phyloP scores from a whole-genome alignment of 2,888 invertebrate species.

The Xanthia icteritia region DNA sequence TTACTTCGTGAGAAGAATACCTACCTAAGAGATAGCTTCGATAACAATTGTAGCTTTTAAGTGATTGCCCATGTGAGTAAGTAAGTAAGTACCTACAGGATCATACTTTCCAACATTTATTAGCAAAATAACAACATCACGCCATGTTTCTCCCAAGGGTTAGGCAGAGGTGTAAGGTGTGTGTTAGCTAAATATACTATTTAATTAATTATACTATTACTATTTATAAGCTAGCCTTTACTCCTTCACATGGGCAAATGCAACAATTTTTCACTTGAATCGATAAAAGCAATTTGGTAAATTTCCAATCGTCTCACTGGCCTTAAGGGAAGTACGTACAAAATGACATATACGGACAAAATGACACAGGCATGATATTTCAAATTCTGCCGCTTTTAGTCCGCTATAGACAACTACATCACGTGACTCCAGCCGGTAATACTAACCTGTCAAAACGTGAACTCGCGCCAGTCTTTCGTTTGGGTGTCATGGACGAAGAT shows the following conservation, averaged over 20 bases:
- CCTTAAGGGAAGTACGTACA: too few species aligned
- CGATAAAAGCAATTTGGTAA: conserved; percentile 22
- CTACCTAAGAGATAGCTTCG: neutral
- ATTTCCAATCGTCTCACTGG: neutral
- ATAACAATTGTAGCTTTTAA: neutral
- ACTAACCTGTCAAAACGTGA: too few species aligned
- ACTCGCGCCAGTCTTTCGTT: too few species aligned
- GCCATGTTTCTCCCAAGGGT: neutral
- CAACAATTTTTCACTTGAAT: neutral
- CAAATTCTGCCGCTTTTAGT: too few species aligned
- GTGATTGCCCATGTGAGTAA: neutral
- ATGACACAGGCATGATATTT: too few species aligned
- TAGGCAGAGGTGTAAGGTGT: too few species aligned
- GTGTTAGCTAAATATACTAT: neutral
- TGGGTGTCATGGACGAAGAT: too few species aligned
- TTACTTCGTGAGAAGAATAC: neutral
- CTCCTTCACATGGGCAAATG: neutral
- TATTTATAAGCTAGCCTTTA: neutral
- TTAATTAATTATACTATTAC: neutral
- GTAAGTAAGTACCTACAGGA: neutral
- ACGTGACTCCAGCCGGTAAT: too few species aligned
- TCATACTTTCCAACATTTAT: neutral
- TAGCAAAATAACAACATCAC: neutral
- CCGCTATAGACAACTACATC: too few species aligned
- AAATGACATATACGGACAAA: too few species aligned